Percentiles rank a stretch among this genome's conserved stretches.
Conservation (phyloP, 1,140 invertebrate species). For the Sminthurides bifidus region DNA sequence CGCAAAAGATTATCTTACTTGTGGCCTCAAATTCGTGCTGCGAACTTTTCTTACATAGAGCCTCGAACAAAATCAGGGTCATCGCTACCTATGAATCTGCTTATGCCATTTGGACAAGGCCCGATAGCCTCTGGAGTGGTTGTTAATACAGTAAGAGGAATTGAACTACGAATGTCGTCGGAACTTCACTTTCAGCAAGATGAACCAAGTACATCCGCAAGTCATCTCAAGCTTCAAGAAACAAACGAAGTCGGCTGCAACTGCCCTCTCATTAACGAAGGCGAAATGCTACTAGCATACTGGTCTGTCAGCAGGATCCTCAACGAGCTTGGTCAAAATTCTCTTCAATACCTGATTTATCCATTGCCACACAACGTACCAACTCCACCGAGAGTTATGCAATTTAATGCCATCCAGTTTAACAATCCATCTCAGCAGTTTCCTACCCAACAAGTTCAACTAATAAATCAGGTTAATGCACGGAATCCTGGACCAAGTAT, state of each 20-base stretch:
- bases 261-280: constrained; percentile 20
- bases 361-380: constrained; percentile 21
- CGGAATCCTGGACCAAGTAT: background rate
- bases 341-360: constrained; percentile 25
- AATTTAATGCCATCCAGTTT: constrained; percentile 1
- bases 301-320: constrained; percentile 26
- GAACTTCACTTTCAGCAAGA: constrained; percentile 11
- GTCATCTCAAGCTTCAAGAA: background rate
- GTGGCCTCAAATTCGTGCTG: constrained; percentile 13
- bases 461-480: constrained; percentile 27
- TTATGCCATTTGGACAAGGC: constrained; percentile 19
- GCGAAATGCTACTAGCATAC: constrained; percentile 26
- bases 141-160: constrained; percentile 5
- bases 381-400: constrained; percentile 17
- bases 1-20: background rate
- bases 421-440: background rate
- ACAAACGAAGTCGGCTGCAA: constrained; percentile 3
- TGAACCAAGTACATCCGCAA: background rate
- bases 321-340: constrained; percentile 18
- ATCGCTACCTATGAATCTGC: constrained; percentile 10
- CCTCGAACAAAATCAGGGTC: background rate
- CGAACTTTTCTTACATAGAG: constrained; percentile 19
- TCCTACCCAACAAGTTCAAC: constrained; percentile 4
- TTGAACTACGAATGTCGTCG: constrained; percentile 16
- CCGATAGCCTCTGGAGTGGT: constrained; percentile 25